A percentile compares a stretch with the other conserved stretches of the same genome.
These are phyloP conservation scores for Campodea augens DNA, from an alignment of 1,140 invertebrate species.

Conservation along the genomic window DNA sequence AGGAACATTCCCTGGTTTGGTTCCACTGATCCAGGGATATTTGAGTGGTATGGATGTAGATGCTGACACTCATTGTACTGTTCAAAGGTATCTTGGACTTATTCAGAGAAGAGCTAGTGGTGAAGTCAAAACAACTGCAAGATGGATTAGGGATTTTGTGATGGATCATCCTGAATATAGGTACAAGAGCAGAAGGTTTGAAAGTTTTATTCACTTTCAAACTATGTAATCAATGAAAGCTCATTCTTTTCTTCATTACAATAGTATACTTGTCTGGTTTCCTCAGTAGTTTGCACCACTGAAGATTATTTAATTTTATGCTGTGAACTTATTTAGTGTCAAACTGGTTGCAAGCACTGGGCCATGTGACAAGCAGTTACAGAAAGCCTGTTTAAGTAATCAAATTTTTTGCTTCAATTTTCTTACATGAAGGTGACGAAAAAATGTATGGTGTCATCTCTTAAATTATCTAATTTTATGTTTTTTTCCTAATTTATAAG, in stretches of 20 bases:
- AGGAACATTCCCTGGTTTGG: slow-evolving; percentile 79
- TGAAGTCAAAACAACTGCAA: slow-evolving; percentile 27
- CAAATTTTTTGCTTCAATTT: no score
- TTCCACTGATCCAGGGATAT: slow-evolving; percentile 84
- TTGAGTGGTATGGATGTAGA: slow-evolving; percentile 84
- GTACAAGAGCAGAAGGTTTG: slow-evolving; percentile 9
- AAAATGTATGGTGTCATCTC: no score
- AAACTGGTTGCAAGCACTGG: slow-evolving; percentile 1
- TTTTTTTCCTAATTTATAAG: no score
- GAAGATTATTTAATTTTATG: not conserved
- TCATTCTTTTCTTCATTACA: not conserved
- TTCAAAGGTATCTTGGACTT: slow-evolving; percentile 88
- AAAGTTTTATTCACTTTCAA: not conserved
- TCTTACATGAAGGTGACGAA: no score
- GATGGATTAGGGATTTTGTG: slow-evolving; percentile 41
- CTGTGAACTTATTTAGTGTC: not conserved
- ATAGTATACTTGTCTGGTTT: not conserved
- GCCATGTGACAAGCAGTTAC: no score
- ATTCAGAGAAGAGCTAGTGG: slow-evolving; percentile 53
- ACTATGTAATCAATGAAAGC: not conserved
- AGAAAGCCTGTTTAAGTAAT: no score
- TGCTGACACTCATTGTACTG: slow-evolving; percentile 88
- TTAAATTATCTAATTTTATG: no score
- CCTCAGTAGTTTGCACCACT: not conserved
- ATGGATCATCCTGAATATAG: slow-evolving; percentile 35